A percentile compares a stretch with the other conserved stretches of the same genome.
phyloP scores from a whole-genome alignment of 2,797 vertebrate species.

The Clamator glandarius region DNA sequence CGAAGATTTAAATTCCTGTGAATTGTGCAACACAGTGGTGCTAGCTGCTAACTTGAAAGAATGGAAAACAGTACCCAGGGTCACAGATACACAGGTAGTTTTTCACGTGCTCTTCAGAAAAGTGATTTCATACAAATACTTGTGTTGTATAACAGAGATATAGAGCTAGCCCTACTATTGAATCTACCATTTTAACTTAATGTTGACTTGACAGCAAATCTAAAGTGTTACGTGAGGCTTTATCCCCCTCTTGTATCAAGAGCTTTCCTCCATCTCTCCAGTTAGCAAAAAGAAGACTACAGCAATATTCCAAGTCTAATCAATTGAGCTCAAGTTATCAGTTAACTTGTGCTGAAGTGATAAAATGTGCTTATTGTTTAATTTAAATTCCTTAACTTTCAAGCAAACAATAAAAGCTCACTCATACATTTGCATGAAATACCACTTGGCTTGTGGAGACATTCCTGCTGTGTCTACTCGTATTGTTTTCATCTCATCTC shows the following conservation, averaged over 20 bases:
- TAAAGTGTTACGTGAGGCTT: fast-evolving
- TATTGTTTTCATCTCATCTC: background rate
- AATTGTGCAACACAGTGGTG: background rate
- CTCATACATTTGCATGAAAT: background rate
- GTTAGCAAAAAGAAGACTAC: background rate
- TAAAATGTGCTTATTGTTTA: background rate
- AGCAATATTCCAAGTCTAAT: background rate
- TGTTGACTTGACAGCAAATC: background rate
- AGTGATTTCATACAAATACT: background rate
- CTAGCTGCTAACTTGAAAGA: background rate
- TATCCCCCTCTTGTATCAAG: background rate
- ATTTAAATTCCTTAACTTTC: background rate
- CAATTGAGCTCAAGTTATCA: background rate
- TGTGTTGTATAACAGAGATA: background rate
- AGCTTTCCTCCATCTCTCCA: background rate
- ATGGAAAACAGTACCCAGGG: background rate
- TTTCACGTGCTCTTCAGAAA: background rate
- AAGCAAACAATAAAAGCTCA: background rate
- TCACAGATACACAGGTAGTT: fast-evolving
- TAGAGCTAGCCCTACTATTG: background rate
- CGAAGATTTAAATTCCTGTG: background rate
- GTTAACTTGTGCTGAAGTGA: background rate
- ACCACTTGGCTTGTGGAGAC: background rate
- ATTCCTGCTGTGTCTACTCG: background rate
- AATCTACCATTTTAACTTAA: background rate